These are phyloP conservation scores for Heterohyrax brucei DNA, from an alignment of 2,797 vertebrate genomes.

Conservation along the genomic window DNA sequence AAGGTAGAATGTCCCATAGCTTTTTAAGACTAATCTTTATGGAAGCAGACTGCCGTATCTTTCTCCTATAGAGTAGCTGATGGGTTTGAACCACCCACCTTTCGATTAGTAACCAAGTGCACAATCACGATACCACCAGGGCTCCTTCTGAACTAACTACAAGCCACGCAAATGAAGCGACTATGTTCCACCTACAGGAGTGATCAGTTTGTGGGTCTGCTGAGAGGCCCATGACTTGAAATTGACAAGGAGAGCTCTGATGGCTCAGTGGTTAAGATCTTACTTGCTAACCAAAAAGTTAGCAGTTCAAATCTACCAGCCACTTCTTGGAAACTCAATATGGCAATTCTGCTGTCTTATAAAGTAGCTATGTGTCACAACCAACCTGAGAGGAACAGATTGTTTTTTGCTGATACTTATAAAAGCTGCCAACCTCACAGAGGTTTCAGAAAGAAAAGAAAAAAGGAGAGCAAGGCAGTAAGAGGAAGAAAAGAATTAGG, in stretches of 20 bases:
- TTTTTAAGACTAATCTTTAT: background rate
- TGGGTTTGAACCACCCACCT: background rate
- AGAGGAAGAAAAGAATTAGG: background rate
- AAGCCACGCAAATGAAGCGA: background rate
- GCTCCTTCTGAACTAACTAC: background rate
- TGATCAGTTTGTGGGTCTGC: background rate
- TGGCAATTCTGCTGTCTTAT: too few relatives aligned
- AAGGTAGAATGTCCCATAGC: background rate
- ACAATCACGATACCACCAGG: background rate
- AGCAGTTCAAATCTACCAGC: too few relatives aligned
- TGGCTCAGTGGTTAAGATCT: too few relatives aligned
- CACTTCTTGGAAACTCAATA: too few relatives aligned
- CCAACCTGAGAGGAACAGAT: too few relatives aligned
- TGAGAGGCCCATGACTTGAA: background rate
- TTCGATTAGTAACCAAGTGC: background rate
- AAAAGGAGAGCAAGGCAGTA: background rate
- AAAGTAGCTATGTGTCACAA: too few relatives aligned
- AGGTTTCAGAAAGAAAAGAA: background rate
- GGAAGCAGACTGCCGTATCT: background rate
- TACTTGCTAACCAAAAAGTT: too few relatives aligned
- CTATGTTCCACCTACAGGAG: too few relatives aligned
- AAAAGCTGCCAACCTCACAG: background rate
- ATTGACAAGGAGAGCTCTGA: background rate
- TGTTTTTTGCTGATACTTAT: too few relatives aligned
- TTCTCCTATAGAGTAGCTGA: background rate